phyloP scores from a whole-genome alignment of 2,797 vertebrate species.

The Thunnus albacares region DNA sequence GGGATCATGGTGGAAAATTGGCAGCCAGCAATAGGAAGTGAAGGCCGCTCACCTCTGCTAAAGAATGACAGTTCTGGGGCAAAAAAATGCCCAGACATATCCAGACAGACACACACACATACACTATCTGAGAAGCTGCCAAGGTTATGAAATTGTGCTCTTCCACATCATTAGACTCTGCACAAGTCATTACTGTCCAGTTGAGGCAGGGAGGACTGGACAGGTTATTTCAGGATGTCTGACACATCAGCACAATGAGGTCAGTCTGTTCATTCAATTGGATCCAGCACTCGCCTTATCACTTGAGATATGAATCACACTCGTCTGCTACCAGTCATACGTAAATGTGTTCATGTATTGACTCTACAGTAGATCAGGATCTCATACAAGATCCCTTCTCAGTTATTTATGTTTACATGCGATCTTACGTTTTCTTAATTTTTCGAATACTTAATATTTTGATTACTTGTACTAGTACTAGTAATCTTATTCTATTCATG shows the following conservation, averaged over 20 bases:
- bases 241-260: constrained; percentile 67
- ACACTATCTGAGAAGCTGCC: constrained; percentile 57
- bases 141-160: constrained; percentile 73
- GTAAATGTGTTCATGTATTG: constrained; percentile 22
- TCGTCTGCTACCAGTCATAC: constrained; percentile 12
- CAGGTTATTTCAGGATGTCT: constrained; percentile 73
- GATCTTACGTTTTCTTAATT: constrained; percentile 3
- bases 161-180: constrained; percentile 74
- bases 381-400: neutral
- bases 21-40: constrained; percentile 70
- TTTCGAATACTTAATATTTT: neutral
- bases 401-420: neutral
- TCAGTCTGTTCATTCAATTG: constrained; percentile 60
- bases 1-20: constrained; percentile 78
- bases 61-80: constrained; percentile 75
- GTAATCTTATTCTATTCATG: neutral
- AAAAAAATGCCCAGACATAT: constrained; percentile 68
- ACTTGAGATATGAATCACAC: constrained; percentile 36
- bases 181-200: constrained; percentile 69
- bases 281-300: constrained; percentile 57
- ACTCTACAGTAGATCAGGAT: constrained; percentile 4
- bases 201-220: constrained; percentile 48
- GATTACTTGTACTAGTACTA: too few species aligned
- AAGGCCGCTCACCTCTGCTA: constrained; percentile 74
- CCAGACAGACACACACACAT: constrained; percentile 62